phyloP scores from a whole-genome alignment of 92 coral and sea anemone genomes.

The Epizoanthus rinbou region DNA sequence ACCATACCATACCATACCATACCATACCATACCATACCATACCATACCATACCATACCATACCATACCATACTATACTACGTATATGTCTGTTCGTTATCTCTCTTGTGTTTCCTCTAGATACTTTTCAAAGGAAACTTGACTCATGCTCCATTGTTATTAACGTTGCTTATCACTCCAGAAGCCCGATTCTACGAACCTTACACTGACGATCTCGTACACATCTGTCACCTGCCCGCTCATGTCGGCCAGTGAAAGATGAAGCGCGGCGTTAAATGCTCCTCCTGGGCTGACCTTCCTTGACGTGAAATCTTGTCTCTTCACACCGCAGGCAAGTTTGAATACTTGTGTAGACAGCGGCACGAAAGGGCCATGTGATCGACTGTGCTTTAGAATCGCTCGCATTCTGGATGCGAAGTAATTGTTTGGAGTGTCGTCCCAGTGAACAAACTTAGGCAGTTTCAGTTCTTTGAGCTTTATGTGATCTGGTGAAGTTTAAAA shows the following conservation, averaged over 20 bases:
- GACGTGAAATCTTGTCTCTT: constrained; percentile 56
- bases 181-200: constrained; percentile 42
- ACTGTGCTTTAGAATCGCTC: constrained; percentile 31
- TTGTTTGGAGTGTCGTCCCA: constrained; percentile 72
- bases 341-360: constrained; percentile 65
- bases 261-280: constrained; percentile 76
- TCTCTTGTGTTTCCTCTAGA: too few species aligned
- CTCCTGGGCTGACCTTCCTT: constrained; percentile 63
- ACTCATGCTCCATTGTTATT: too few species aligned
- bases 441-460: constrained; percentile 43
- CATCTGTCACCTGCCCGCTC: constrained; percentile 51
- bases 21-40: too few species aligned
- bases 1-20: too few species aligned
- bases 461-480: constrained; percentile 46
- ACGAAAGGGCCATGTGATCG: constrained; percentile 65
- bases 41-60: too few species aligned
- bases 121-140: too few species aligned
- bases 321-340: constrained; percentile 56
- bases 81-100: too few species aligned
- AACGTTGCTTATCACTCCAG: too few species aligned
- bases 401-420: constrained; percentile 53
- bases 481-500: constrained; percentile 31
- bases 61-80: too few species aligned
- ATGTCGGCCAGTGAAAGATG: constrained; percentile 71
- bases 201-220: constrained; percentile 72